These are phyloP conservation scores for Nannoperca australis DNA, from an alignment of 2,797 vertebrate species.

Conservation along the genomic window DNA sequence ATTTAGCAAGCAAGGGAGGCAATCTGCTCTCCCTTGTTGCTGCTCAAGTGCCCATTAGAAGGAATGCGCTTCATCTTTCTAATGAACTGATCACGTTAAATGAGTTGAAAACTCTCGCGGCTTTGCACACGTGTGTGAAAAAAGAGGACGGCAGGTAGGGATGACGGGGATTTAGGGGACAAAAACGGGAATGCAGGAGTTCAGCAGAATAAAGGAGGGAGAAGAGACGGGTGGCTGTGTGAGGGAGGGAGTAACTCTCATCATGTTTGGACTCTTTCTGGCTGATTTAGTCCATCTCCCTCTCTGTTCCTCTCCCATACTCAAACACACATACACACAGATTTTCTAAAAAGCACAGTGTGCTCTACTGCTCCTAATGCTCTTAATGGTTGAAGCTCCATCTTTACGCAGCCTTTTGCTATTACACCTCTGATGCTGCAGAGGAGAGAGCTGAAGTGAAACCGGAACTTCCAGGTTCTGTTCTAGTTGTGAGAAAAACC, in stretches of 20 bases:
- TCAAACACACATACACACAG: conserved; percentile 11
- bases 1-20: conserved; percentile 76
- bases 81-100: conserved; percentile 84
- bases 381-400: conserved; percentile 19
- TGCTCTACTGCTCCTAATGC: not conserved
- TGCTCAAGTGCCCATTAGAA: conserved; percentile 82
- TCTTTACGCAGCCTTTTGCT: conserved; percentile 6
- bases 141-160: conserved; percentile 18
- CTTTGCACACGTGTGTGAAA: conserved; percentile 39
- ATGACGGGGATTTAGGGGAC: conserved; percentile 65
- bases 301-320: conserved; percentile 1
- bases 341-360: conserved; percentile 10
- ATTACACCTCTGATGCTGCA: conserved; percentile 12
- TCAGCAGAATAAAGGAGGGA: not conserved
- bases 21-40: conserved; percentile 81
- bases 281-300: conserved; percentile 8
- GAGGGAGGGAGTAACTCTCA: conserved; percentile 6
- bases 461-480: not conserved
- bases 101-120: conserved; percentile 72
- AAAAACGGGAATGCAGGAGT: conserved; percentile 4
- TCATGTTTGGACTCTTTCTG: conserved; percentile 31
- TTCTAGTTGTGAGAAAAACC: not conserved
- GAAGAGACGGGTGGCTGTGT: not conserved
- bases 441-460: not conserved
- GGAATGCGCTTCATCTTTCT: conserved; percentile 79